Evolutionary conservation across 2,888 invertebrate genomes (phyloP), one percentile per base, ranked within the genome.

Genomic region (Chloromyia formosa): DNA sequence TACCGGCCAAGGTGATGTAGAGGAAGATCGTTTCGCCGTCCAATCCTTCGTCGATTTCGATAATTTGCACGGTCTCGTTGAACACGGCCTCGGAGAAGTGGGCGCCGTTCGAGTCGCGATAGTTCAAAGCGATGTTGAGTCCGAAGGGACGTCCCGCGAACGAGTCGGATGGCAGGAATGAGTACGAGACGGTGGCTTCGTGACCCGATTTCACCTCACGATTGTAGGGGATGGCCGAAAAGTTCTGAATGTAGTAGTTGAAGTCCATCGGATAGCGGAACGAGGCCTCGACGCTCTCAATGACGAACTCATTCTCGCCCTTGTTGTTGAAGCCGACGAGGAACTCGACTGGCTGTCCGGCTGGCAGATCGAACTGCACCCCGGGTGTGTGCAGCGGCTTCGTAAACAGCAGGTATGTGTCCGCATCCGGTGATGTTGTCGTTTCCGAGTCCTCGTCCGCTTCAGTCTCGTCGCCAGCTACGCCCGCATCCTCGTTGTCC

Each of bases 181-280:
- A 94, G 86, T 99, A 99, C 27, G 94, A 93, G 74, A 99, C 91
- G 0, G 98, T 97, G 1, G 96, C 96, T 86, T 99, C 97, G 79
- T 96, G 93, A 73, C 92, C 91, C 0, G 98, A 94, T 80, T 94
- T 93, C 0, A 99, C 95, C 79, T 93, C 89, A 80, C 93, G 91
- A 82, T 95, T 93, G 86, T 94, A 97, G 1, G 92, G 90, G 81
- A 96, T 89, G 0, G 95, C 93, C 0, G 98, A 96, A 87, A 98
- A 99, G 87, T 99, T 99, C 87, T 98, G 98, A 79, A 99, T 97
- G 87, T 94, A 95, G 87, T 96, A 99, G 79, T 93, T 96, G 87
- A 96, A 99, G 86, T 99, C 98, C 93, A 97, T 95, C 9, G 98
- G 98, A 84, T 98, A 99, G 80, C 98, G 93, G 91, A 99, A 98